Base-by-base conservation (phyloP, 2,797 vertebrate species). In the Poecilia gillii region DNA sequence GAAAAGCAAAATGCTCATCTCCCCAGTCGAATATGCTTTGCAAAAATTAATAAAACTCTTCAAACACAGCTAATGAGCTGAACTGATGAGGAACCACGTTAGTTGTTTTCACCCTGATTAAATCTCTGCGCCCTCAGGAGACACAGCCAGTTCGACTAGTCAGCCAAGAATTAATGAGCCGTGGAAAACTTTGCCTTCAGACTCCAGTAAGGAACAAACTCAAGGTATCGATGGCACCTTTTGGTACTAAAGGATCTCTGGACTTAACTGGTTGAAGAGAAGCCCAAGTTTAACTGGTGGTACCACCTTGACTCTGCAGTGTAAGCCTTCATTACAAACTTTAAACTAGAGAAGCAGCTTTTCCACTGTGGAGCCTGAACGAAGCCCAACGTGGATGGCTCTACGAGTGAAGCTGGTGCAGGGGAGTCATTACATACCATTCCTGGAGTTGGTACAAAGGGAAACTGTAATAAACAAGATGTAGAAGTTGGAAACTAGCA, bases 61-160 rank as follows among this genome's bases (percentile, higher is more conserved):
- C 53, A n/a, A 59, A n/a, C 36, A 57, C 39, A 71, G 68, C 25
- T 71, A 71, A 71, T 70, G 62, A 49, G 64, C 31, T 51, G 64
- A 33, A 68, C 33, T 28, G n/a, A 51, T 70, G 31, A 76, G 62
- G 62, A 39, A 68, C 59, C 62, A 49, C 13, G 62, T 66, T 64
- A 14, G 20, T 23, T 64, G 43, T 62, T 46, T 76, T 71, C 68
- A n/a, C 41, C 25, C 68, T 45, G 68, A 71, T 71, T 45, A 45
- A 71, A 71, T 25, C 68, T 43, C 46, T 51, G 62, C 62, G 51
- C 49, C 41, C 75, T 70, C 33, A 36, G 25, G 59, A 36, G 47
- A 47, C 28, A 33, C 43, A 47, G 59, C 46, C 23, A 76, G 46
- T n/a, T 25, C 7, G 33, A 41, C 31, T 68, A 76, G 47, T 68